Percentiles rank a stretch among this genome's conserved stretches.
phyloP scores from a whole-genome alignment of 2,888 invertebrate genomes.

The Acanthosoma haemorrhoidale region DNA sequence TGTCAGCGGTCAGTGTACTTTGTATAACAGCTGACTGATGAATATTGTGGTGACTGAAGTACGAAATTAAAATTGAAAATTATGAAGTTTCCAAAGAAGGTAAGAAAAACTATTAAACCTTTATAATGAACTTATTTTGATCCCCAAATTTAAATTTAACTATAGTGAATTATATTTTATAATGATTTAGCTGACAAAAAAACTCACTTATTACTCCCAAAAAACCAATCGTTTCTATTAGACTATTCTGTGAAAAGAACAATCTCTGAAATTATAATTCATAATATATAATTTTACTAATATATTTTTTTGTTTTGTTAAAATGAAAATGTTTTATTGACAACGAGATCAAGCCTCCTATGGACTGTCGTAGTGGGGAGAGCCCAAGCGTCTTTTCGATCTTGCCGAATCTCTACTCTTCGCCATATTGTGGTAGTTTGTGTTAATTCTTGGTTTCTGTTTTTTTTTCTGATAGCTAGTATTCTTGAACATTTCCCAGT shows the following conservation, averaged over 20 bases:
- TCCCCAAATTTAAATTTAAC: no score
- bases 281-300: not conserved
- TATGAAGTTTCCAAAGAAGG: not conserved
- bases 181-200: no score
- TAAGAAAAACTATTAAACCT: no score
- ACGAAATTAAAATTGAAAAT: slow-evolving; percentile 11
- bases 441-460: no score
- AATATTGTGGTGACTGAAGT: slow-evolving; percentile 5
- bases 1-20: slow-evolving; percentile 36
- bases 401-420: not conserved
- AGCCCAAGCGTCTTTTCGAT: slow-evolving; percentile 2
- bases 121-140: no score
- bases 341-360: not conserved
- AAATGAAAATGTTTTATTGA: not conserved
- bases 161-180: no score
- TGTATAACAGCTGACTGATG: slow-evolving; percentile 26
- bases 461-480: no score
- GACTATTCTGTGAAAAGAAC: no score
- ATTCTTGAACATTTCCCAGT: no score
- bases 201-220: no score
- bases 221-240: no score
- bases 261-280: not conserved
- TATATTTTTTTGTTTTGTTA: not conserved
- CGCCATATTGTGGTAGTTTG: slow-evolving; percentile 11
- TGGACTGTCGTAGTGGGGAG: not conserved